These are phyloP conservation scores for Helicoverpa zea DNA, from an alignment of 1,140 invertebrate genomes.

Conservation along the genomic window DNA sequence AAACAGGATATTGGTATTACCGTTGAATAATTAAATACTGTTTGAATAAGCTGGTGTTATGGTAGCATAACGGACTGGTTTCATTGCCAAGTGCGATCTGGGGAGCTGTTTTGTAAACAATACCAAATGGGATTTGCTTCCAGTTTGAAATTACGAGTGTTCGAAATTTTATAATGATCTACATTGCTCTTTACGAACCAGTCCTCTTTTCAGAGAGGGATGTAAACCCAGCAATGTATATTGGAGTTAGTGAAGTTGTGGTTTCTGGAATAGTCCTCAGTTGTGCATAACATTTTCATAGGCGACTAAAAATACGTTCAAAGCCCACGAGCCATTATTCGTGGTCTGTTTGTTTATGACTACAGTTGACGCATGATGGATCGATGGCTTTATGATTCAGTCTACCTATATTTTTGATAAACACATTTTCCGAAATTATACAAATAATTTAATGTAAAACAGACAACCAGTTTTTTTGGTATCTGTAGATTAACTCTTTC, in stretches of 20 bases:
- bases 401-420: conserved; percentile 18
- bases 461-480: background rate
- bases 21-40: conserved; percentile 10
- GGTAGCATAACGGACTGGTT: conserved; percentile 12
- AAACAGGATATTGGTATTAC: conserved; percentile 23
- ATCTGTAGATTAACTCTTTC: too few relatives aligned
- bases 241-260: background rate
- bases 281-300: conserved; percentile 10
- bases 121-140: background rate
- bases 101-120: conserved; percentile 24
- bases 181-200: background rate
- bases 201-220: background rate
- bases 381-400: conserved; percentile 34
- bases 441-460: conserved; percentile 26
- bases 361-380: conserved; percentile 40
- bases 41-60: conserved; percentile 16
- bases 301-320: conserved; percentile 34
- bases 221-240: background rate
- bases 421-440: conserved; percentile 7
- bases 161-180: background rate
- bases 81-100: conserved; percentile 24
- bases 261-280: background rate
- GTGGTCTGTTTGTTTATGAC: conserved; percentile 41
- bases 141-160: background rate
- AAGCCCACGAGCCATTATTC: conserved; percentile 27